Evolutionary conservation across 2,113 vertebrate genomes (phyloP), one percentile per base, ranked within the genome.

Genomic region (Sinosuthora webbiana): DNA sequence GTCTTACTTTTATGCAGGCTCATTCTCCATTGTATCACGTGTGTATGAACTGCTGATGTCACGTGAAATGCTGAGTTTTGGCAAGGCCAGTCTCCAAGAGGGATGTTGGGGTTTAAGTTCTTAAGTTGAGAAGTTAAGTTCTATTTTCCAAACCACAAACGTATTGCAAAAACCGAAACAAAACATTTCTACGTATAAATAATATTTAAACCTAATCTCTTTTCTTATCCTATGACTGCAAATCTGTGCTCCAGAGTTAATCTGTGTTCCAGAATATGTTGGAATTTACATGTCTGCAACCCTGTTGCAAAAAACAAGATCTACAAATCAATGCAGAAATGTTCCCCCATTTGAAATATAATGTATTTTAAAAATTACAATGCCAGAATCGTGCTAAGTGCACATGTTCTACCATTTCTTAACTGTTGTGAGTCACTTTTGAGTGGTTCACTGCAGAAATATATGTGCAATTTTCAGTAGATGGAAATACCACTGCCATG

Each of bases 401-500:
- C 64, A 64, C 42, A 79, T 87, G 41, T 93, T 95, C 81, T 76
- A 22, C 25, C 57, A 65, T 37, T 78, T 90, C 49, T 71, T 55
- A 45, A 85, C 68, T 55, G 63, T 20, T 80, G 45, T 93, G 92
- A 91, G 63, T 90, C 93, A 87, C 53, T 95, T 73, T 39, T 50
- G 75, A 63, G 68, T 64, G 68, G 59, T 60, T 85, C 63, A 16
- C 49, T 79, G 73, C 68, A 87, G 83, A 94, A 90, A 91, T 89
- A 52, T 27, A 83, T 41, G 25, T 75, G 79, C 33, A 83, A 70
- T 80, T 90, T 94, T 83, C 79, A 52, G 70, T 63, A 42, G 75
- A 77, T 74, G 67, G 84, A 96, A 94, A 94, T 83, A 85, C 35
- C 50, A 76, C 33, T 95, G 87, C 55, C 67, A 64, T 74, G 59